These are phyloP conservation scores for Lycaon pictus DNA, from an alignment of 2,113 vertebrate genomes.

Conservation along the genomic window DNA sequence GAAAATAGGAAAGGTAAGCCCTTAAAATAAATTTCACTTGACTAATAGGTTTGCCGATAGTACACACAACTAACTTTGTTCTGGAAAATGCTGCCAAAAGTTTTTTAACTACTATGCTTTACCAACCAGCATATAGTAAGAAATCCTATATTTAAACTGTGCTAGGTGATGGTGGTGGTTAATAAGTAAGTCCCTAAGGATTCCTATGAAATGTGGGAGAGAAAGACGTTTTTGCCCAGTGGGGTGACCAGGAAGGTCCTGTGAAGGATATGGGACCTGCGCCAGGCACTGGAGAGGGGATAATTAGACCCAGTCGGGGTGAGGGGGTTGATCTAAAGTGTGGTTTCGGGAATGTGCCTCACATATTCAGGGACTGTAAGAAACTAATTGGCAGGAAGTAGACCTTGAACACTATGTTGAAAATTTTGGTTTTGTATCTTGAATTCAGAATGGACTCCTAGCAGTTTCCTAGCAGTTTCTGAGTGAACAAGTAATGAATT, in stretches of 20 bases:
- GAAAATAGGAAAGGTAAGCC: background rate
- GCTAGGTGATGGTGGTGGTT: background rate
- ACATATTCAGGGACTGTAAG: background rate
- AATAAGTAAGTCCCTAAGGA: background rate
- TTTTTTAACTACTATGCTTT: background rate
- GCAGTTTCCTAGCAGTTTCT: conserved; percentile 3
- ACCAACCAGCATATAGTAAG: background rate
- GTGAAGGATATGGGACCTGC: background rate
- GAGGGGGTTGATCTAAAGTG: background rate
- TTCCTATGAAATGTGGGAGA: background rate
- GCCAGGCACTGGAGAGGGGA: background rate
- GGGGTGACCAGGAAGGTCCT: background rate
- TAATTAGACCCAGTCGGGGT: background rate
- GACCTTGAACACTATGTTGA: background rate
- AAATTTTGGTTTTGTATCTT: conserved; percentile 45
- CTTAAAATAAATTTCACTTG: background rate
- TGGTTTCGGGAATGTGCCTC: background rate
- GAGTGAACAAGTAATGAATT: background rate
- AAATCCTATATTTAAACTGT: background rate
- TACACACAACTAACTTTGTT: background rate
- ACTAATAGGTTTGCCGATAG: background rate
- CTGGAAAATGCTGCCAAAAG: background rate
- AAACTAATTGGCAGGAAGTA: background rate
- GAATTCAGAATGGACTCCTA: background rate
- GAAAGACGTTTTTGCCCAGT: background rate